These are phyloP conservation scores for Polypterus bichir DNA, from an alignment of 2,113 vertebrate species.

Conservation along the genomic window DNA sequence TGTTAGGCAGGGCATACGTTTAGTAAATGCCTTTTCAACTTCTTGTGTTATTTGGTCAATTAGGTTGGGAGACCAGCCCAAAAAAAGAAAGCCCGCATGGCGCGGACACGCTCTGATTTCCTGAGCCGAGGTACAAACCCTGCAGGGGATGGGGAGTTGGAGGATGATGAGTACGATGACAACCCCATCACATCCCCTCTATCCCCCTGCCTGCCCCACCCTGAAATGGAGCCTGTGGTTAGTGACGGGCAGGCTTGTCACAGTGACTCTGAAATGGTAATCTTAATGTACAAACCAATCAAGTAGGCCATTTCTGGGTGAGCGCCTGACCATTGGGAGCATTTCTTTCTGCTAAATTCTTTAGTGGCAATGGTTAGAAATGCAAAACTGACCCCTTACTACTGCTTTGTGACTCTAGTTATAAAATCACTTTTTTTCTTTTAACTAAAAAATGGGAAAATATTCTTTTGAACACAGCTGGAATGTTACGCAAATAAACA, in stretches of 20 bases:
- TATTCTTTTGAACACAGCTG: too few relatives aligned
- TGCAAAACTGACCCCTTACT: conserved; percentile 38
- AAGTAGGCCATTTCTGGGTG: conserved; percentile 20
- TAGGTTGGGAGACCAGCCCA: conserved; percentile 65
- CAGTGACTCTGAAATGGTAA: conserved; percentile 99
- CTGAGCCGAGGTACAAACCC: conserved; percentile 83
- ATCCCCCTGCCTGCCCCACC: conserved; percentile 66
- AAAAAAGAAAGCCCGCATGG: conserved; percentile 99
- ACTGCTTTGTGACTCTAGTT: conserved; percentile 32
- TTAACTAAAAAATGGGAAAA: too few relatives aligned
- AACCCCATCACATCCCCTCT: conserved; percentile 55
- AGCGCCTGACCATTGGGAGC: conserved; percentile 32
- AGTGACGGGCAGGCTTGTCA: conserved; percentile 79
- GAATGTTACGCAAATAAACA: too few relatives aligned
- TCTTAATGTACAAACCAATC: conserved; percentile 27
- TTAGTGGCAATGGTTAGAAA: conserved; percentile 32
- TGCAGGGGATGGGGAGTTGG: conserved; percentile 79
- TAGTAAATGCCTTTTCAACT: conserved; percentile 16
- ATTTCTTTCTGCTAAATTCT: conserved; percentile 59
- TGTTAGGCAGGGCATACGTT: too few relatives aligned
- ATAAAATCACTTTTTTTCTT: too few relatives aligned
- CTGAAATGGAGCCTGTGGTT: conserved; percentile 59
- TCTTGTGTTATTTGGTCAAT: conserved; percentile 54
- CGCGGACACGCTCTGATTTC: conserved; percentile 97
- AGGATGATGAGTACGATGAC: conserved; percentile 83